phyloP scores from a whole-genome alignment of 2,888 invertebrate species.

The Panopea generosa region DNA sequence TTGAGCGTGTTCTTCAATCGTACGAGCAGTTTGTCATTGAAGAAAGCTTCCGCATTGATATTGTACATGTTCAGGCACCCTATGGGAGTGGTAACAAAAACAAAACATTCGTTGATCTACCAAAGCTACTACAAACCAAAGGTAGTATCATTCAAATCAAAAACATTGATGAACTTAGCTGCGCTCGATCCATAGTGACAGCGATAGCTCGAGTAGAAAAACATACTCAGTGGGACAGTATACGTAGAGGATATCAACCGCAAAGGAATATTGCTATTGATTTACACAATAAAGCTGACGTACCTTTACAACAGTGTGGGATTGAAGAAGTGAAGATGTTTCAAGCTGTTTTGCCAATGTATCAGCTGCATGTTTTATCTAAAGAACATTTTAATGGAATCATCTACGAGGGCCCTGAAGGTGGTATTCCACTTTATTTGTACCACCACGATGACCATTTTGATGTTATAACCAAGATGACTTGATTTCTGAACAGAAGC shows the following conservation, averaged over 20 bases:
- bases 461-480: conserved; percentile 54
- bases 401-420: too few relatives aligned
- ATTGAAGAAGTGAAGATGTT: conserved; percentile 40
- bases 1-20: conserved; percentile 34
- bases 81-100: background rate
- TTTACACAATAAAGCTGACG: conserved; percentile 16
- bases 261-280: conserved; percentile 25
- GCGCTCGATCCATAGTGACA: conserved; percentile 44
- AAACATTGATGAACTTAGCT: conserved; percentile 40
- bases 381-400: too few relatives aligned
- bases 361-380: conserved; percentile 47
- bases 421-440: conserved; percentile 38
- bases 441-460: too few relatives aligned
- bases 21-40: conserved; percentile 37
- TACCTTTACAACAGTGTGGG: conserved; percentile 26
- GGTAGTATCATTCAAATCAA: conserved; percentile 11
- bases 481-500: conserved; percentile 43
- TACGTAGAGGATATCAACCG: conserved; percentile 22
- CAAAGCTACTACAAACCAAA: background rate
- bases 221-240: conserved; percentile 40
- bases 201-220: too few relatives aligned
- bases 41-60: conserved; percentile 4
- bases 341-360: conserved; percentile 26
- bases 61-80: conserved; percentile 6
- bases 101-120: conserved; percentile 1